These are phyloP conservation scores for Ochlodes sylvanus DNA, from an alignment of 2,888 invertebrate species.

Conservation along the genomic window DNA sequence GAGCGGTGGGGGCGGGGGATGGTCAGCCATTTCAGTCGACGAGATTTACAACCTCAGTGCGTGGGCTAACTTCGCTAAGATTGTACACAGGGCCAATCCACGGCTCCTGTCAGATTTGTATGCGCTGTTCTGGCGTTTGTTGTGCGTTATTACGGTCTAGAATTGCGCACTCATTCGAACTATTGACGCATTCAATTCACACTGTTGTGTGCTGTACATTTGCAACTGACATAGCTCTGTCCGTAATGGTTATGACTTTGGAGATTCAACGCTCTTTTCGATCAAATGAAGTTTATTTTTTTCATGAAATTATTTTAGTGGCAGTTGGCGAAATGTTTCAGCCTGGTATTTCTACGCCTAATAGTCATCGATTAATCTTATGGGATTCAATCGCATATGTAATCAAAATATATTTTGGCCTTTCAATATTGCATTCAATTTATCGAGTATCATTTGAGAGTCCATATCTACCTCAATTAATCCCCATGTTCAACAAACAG, in stretches of 20 bases:
- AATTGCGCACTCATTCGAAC: slow-evolving; percentile 44
- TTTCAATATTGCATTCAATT: no score
- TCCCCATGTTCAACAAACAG: neutral
- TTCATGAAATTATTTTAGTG: neutral
- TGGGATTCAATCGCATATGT: no score
- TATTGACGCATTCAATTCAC: slow-evolving; percentile 36
- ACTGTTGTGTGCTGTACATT: slow-evolving; percentile 48
- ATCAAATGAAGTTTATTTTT: slow-evolving; percentile 11
- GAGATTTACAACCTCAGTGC: slow-evolving; percentile 83
- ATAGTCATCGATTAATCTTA: no score
- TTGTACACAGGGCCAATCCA: slow-evolving; percentile 48
- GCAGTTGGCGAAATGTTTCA: no score
- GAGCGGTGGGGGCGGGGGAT: slow-evolving; percentile 65
- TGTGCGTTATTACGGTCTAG: slow-evolving; percentile 46
- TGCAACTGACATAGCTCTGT: slow-evolving; percentile 60
- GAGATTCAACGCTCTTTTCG: slow-evolving; percentile 25
- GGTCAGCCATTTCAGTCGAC: slow-evolving; percentile 84
- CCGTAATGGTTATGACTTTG: slow-evolving; percentile 37
- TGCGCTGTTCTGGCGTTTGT: slow-evolving; percentile 46
- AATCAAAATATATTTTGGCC: no score
- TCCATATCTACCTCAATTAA: neutral
- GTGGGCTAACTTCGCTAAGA: slow-evolving; percentile 73
- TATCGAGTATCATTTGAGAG: no score
- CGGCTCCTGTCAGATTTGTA: slow-evolving; percentile 47
- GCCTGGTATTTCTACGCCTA: no score